Evolutionary conservation across 1,140 invertebrate species (phyloP).

Genomic region (Papilio polyxenes): DNA sequence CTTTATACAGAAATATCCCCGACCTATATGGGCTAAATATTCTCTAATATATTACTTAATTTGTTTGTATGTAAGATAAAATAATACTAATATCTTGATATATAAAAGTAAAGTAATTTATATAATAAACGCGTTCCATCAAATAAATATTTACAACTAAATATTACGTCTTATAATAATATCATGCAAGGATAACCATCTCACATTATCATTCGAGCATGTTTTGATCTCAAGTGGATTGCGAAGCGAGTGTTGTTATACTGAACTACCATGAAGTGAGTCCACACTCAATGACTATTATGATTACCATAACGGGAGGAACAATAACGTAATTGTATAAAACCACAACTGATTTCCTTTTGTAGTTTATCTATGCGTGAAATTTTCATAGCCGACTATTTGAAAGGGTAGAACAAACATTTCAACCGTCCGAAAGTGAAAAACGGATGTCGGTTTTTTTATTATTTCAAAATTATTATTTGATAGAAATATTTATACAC

Average conservation of each 20-base stretch:
- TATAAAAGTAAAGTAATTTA: no score
- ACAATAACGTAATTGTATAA: constrained; percentile 38
- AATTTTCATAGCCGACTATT: constrained; percentile 30
- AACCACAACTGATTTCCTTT: constrained; percentile 38
- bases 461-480: constrained; percentile 9
- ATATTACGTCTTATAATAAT: neutral
- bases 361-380: constrained; percentile 36
- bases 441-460: constrained; percentile 32
- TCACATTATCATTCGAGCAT: neutral
- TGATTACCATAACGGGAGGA: constrained; percentile 35
- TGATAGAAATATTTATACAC: neutral
- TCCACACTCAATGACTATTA: neutral
- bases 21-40: no score
- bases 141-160: no score
- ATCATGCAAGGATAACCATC: constrained; percentile 1
- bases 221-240: neutral
- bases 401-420: constrained; percentile 9
- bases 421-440: neutral
- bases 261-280: constrained; percentile 17
- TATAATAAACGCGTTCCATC: no score
- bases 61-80: no score
- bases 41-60: no score
- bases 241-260: neutral
- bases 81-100: no score
- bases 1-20: no score